Evolutionary conservation across 2,113 vertebrate genomes (phyloP), one percentile per base, ranked within the genome.

Genomic region (Leptosomus discolor): DNA sequence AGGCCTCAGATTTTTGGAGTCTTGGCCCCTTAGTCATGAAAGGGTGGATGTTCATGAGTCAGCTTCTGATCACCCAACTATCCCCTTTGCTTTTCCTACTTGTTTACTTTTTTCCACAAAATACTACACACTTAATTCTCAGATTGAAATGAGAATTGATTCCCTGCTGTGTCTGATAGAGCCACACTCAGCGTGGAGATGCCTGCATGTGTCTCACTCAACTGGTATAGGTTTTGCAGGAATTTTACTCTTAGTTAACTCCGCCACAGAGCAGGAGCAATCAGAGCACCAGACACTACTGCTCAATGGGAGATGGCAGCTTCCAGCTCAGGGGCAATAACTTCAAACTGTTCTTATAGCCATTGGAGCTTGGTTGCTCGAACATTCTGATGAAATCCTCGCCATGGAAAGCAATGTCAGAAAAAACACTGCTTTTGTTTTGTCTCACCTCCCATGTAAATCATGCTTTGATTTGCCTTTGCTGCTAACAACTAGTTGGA

Each of bases 401-500:
- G 17, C 5, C 8, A 26, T 34, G 15, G 48, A 64, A 85, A 83
- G 36, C 7, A 53, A 65, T 10, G 9, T 46, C 20, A 86, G 68
- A 65, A 41, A 45, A 80, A 75, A 23, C 34, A 32, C 48, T 26
- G 19, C 6, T 9, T 9, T 68, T 79, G 4, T 54, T 76, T 80
- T 69, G 6, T 69, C 21, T 81, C 22, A 46, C 18, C 12, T 82
- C 18, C 23, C 12, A 3, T 7, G 3, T 71, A 76, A 78, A 57
- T 45, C 50, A 17, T 58, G 13, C 32, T 88, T 88, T 0, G 0
- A 20, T 70, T 85, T 97, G 36, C 37, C 12, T 43, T 57, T 84
- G 30, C 45, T 80, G 30, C 22, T 77, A 58, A 22, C 11, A 43
- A 15, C 20, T 0, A 0, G 3, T 27, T 53, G 34, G 41, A 22